Percentiles rank a stretch among this genome's conserved stretches.
Evolutionary conservation across 2,113 vertebrate species (phyloP).

Genomic region (Protobothrops flavoviridis): DNA sequence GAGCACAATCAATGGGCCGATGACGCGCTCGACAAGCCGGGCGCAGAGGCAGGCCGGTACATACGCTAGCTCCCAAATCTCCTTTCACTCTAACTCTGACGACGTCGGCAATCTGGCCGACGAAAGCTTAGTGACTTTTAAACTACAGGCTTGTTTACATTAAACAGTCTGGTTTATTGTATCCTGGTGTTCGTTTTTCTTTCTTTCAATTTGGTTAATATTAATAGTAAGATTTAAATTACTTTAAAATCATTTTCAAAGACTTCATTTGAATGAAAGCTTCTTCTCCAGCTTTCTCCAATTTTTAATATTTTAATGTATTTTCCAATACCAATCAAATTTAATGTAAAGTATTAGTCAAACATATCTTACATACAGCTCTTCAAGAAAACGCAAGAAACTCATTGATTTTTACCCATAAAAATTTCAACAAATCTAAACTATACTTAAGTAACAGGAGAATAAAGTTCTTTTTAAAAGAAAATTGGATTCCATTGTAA

Average conservation of each 20-base stretch:
- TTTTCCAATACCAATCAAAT: neutral
- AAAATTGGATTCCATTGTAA: neutral
- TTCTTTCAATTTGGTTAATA: too few species aligned
- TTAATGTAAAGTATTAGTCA: rapidly evolving
- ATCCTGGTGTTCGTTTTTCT: too few species aligned
- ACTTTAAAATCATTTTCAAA: neutral
- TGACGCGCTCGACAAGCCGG: too few species aligned
- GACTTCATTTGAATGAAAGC: neutral
- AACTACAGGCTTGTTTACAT: too few species aligned
- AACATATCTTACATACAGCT: neutral
- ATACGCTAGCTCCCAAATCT: too few species aligned
- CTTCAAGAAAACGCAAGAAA: neutral
- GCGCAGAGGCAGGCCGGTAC: too few species aligned
- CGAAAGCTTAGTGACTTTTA: too few species aligned
- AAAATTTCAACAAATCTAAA: neutral
- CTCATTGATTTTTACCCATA: neutral
- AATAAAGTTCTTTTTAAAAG: neutral
- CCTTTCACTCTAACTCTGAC: too few species aligned
- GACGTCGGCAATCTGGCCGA: too few species aligned
- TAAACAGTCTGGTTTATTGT: too few species aligned
- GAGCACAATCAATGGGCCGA: too few species aligned
- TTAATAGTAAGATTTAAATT: neutral
- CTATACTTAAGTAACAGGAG: neutral
- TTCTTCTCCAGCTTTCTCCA: neutral
- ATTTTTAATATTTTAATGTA: neutral